Base-by-base conservation (phyloP, 2,797 vertebrate species). In the Smutsia gigantea region DNA sequence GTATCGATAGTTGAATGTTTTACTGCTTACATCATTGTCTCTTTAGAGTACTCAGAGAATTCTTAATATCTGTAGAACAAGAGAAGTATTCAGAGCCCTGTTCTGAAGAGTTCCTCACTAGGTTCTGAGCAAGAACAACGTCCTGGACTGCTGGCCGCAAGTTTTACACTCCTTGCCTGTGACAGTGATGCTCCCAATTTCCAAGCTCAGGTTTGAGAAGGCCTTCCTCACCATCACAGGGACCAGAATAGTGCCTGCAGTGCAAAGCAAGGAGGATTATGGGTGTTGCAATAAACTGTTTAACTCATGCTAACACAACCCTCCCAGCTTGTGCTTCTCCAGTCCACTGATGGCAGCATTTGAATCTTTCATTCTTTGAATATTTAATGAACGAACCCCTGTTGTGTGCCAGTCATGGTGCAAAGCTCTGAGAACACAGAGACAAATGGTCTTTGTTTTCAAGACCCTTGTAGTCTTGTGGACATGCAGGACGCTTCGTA, bases 191-290 rank as follows among this genome's bases (percentile, higher is more conserved):
- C 97, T 99, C 94, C 99, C 99, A 49, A 99, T 98, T 12, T 99
- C 98, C 94, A 98, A 75, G 55, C 99, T 99, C 96, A 94, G 85
- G 92, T 98, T 98, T 8, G 99, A 99, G 95, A 99, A 98, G 86
- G 96, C 94, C 25, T 99, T 99, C 94, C 66, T 95, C 82, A 99
- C 99, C 97, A 84, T 97, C 63, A 99, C 98, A 5, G 98, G 99
- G 95, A 99, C 98, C 94, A 95, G 97, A 55, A 99, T 98, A 87
- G 92, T 97, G 57, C 99, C 99, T 99, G 98, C 53, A 97, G 94
- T 64, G 90, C 95, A 68, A n/a, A 97, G 46, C 87, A 11, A 4
- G 5, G 61, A 79, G 66, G 27, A 27, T 53, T 23, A 55, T 0
- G 19, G 46, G 4, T 2, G 0, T 18, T 17, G 15, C 81, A 31